A percentile compares a stretch with the other conserved stretches of the same genome.
phyloP scores from a whole-genome alignment of 2,113 vertebrate species.

The Sturnira hondurensis region DNA sequence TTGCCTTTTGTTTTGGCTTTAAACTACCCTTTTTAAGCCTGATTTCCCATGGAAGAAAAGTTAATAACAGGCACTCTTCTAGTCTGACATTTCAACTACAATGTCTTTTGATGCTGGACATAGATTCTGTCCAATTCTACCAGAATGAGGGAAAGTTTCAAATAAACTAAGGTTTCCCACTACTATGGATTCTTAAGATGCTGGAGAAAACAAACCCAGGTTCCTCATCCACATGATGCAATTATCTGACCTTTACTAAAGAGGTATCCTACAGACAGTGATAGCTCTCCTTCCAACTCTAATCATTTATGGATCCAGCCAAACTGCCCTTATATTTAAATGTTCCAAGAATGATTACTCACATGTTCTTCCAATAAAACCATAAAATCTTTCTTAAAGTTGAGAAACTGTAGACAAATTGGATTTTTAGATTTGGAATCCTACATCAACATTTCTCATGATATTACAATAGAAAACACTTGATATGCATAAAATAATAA shows the following conservation, averaged over 20 bases:
- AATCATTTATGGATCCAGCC: not conserved
- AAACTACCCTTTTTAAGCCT: conserved; percentile 38
- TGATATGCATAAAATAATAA: not conserved
- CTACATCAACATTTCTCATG: not conserved
- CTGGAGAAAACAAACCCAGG: not conserved
- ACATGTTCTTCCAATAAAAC: not conserved
- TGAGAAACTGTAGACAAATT: conserved; percentile 11
- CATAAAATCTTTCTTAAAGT: not conserved
- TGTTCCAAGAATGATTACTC: not conserved
- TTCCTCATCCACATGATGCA: not conserved
- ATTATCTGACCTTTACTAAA: not conserved
- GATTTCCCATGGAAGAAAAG: conserved; percentile 47
- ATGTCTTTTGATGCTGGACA: conserved; percentile 28
- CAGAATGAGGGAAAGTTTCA: conserved; percentile 17
- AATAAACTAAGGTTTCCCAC: not conserved
- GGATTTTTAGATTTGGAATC: conserved; percentile 10
- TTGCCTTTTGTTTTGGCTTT: conserved; percentile 46
- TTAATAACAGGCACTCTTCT: conserved; percentile 11
- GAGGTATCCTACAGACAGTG: not conserved
- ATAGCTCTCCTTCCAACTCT: not conserved
- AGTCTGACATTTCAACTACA: conserved; percentile 41
- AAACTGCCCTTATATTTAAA: not conserved
- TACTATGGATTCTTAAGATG: not conserved
- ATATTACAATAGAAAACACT: not conserved
- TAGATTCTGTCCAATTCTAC: not conserved